Evolutionary conservation across 2,888 invertebrate genomes (phyloP), one percentile per base, ranked within the genome.

Genomic region (Schrankia costaestrigalis): DNA sequence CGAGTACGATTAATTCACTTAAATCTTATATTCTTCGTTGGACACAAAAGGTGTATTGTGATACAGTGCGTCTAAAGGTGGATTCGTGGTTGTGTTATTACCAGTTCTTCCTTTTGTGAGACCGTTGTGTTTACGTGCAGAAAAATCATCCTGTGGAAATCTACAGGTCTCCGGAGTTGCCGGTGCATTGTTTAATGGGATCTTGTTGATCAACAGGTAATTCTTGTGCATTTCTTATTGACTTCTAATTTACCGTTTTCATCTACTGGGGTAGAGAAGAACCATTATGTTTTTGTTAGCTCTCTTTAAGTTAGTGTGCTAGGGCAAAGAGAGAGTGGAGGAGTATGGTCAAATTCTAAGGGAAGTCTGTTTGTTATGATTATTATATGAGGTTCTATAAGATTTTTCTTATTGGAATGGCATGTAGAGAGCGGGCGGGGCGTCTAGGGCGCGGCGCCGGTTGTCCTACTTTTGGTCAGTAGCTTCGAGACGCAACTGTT

Each of bases 151-250:
- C 37, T 61, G 71, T 73, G 53, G 59, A 75, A 71, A 68, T 74
- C 56, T 56, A 68, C 65, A 63, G 63, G 63, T 71, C 66, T 67
- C 38, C 65, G 65, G 64, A 75, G 65, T 65, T 64, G 63, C 66
- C 62, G 64, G 69, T 63, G 77, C 58, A 68, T 67, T 72, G 70
- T 77, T 85, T 84, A 78, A 86, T 86, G 86, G 84, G 86, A 85
- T 82, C 77, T 85, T 83, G 83, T 75, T 86, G 76, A 83, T 72
- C 67, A 71, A 73, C 76, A 85, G 85, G 85, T 85, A 61, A 53
- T 46, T 41, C 43, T 36, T 41, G 24, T 24, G 35, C 35, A 53
- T 17, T 41, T 51, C 26, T 56, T 28, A 49, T 43, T 29, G 26
- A 41, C 47, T 43, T 36, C 36, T 39, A 35, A 24, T 40, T 46